Evolutionary conservation across 2,797 vertebrate genomes (phyloP), one percentile per base, ranked within the genome.

Genomic region (Chaetodon trifasciatus): DNA sequence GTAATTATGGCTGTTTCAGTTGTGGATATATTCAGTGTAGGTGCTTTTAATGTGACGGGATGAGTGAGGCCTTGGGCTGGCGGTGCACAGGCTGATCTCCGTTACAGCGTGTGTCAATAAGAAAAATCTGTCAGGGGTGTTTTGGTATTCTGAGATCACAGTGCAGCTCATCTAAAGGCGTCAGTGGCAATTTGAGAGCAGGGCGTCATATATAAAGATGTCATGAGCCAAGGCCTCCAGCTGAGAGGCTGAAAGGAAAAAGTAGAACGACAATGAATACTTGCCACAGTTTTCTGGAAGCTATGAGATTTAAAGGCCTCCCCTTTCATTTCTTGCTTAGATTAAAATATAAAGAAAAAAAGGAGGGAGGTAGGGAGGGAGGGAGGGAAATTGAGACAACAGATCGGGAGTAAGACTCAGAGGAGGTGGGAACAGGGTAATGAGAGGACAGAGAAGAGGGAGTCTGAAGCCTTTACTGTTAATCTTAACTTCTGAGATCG

Each of bases 181-280:
- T 96, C 93, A 88, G 93, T 95, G 95, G 94, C 95, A 93, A 96
- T 97, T 96, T 95, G 94, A 96, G 96, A 96, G 90, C 93, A 94
- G 95, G 95, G 87, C 89, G 91, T 96, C 95, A 89, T 96, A 94
- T 95, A 95, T 96, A 96, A 96, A 96, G 95, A 96, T 96, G 96
- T 96, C 96, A 96, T 88, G 86, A 86, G 88, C 83, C 87, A 87
- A 91, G 57, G 88, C 94, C 96, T 96, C 96, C 96, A 95, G 95
- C 92, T 56, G 96, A 90, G 96, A 95, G 91, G 92, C 89, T 96
- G 95, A 96, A 95, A 96, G 94, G 92, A 84, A 93, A 93, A 93
- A 94, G 91, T 81, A 69, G 86, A 92, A 85, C 91, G 57, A 93
- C 88, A 86, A 93, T 94, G 96, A 97, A 95, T 94, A 95, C 94